Evolutionary conservation across 2,888 invertebrate species (phyloP).

Genomic region (Emesis russula): DNA sequence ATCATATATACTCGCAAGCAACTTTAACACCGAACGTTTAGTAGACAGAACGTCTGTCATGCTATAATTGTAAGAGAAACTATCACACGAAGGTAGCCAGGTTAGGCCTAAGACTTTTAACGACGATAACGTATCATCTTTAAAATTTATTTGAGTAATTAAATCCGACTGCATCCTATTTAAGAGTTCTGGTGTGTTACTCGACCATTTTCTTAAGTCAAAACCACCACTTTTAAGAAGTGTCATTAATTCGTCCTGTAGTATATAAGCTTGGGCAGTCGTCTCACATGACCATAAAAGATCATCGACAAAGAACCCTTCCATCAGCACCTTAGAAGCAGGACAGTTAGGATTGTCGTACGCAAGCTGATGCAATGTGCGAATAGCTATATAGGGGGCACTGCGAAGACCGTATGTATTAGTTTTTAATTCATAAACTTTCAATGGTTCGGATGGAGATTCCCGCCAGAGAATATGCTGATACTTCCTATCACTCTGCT

Average conservation of each 20-base stretch:
- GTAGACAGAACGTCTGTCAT: neutral
- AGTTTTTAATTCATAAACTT: slow-evolving; percentile 47
- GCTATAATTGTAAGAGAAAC: neutral
- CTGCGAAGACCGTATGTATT: slow-evolving; percentile 60
- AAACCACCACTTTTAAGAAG: neutral
- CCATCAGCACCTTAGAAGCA: neutral
- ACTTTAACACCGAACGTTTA: slow-evolving; percentile 33
- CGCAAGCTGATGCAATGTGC: slow-evolving; percentile 21
- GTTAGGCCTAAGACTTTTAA: slow-evolving; percentile 35
- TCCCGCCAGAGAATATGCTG: neutral
- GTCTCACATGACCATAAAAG: slow-evolving; percentile 42
- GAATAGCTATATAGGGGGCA: slow-evolving; percentile 46
- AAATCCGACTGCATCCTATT: neutral
- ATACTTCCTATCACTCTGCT: too few species aligned
- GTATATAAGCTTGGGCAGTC: slow-evolving; percentile 41
- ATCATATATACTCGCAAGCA: slow-evolving; percentile 22
- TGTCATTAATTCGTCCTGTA: slow-evolving; percentile 43
- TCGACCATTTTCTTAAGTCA: neutral
- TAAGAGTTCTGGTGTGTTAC: neutral
- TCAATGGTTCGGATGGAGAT: slow-evolving; percentile 24
- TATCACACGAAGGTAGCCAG: slow-evolving; percentile 34
- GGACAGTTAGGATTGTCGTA: neutral
- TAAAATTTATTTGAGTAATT: slow-evolving; percentile 1
- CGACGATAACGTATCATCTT: slow-evolving; percentile 16
- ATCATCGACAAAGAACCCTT: slow-evolving; percentile 49